Conservation (phyloP, 2,113 vertebrate genomes). For the Petromus typicus region DNA sequence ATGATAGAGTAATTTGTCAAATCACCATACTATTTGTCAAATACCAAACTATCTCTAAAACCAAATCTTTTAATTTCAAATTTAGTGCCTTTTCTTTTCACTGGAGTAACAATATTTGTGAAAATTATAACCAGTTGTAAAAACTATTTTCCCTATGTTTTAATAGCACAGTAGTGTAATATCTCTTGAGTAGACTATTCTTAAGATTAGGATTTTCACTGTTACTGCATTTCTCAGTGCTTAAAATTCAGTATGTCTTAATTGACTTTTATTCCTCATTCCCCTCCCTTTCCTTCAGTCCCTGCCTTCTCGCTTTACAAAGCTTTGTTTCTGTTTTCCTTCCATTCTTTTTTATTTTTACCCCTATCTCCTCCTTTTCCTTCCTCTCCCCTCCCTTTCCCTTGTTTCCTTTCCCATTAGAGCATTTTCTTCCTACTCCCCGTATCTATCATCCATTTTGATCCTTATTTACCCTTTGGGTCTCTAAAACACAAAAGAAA, state of each 20-base stretch:
- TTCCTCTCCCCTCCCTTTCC: too few relatives aligned
- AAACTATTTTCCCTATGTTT: constrained; percentile 17
- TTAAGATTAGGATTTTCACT: background rate
- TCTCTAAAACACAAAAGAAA: too few relatives aligned
- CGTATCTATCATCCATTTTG: too few relatives aligned
- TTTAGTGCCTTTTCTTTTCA: background rate
- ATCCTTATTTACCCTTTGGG: too few relatives aligned
- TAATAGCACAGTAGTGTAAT: background rate
- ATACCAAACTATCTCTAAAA: background rate
- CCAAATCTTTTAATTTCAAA: constrained; percentile 45
- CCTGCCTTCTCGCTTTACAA: too few relatives aligned
- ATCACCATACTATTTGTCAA: background rate
- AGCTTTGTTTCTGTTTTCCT: too few relatives aligned
- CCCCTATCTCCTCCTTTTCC: too few relatives aligned
- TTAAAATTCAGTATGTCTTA: background rate
- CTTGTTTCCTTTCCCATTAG: too few relatives aligned
- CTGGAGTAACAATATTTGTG: background rate
- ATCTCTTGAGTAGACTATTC: background rate
- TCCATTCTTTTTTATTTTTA: too few relatives aligned
- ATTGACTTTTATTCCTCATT: too few relatives aligned
- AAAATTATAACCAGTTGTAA: background rate
- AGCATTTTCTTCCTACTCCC: too few relatives aligned
- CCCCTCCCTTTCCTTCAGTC: too few relatives aligned
- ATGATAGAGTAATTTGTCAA: background rate
- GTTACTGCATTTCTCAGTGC: background rate